Evolutionary conservation across 2,888 invertebrate species (phyloP), one percentile per base, ranked within the genome.

Genomic region (Plagiodera versicolora): DNA sequence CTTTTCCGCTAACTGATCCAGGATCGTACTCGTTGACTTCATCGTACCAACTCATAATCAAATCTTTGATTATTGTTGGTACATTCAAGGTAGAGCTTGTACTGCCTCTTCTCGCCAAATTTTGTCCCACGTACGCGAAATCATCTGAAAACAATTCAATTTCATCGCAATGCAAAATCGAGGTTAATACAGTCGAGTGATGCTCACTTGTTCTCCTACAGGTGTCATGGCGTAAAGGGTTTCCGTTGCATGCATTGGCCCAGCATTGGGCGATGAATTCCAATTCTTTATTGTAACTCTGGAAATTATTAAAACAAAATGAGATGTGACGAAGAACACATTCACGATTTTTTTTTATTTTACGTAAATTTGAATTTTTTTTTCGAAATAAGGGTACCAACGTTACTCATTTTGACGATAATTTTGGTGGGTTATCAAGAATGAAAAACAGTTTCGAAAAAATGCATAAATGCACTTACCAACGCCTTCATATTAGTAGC

Each of bases 261-360:
- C 79, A 79, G 58, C 80, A 80, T 67, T 79, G 79, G 2, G 79
- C 76, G 44, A 78, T 74, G 65, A 70, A 74, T 64, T 77, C 79
- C 60, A 80, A 55, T 67, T 80, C 80, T 58, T 63, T 73, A 65
- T 77, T 75, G 63, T 79, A 79, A 57, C 59, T 75, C 80, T 80
- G 67, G 48, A 74, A 75, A 63, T 47, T 52, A 55, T 24, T 6
- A 5, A 24, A 6, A 3, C 6, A 24, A n/a, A n/a, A n/a, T n/a
- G n/a, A n/a, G n/a, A n/a, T n/a, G n/a, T n/a, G n/a, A n/a, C n/a
- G n/a, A n/a, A n/a, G n/a, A n/a, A n/a, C n/a, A n/a, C n/a, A n/a
- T n/a, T n/a, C n/a, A n/a, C n/a, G n/a, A 24, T 24, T 6, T 24
- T 6, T 24, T 24, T 24, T 24, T 24, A 24, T 24, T 24, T n/a